A percentile compares a stretch with the other conserved stretches of the same genome.
Evolutionary conservation across 2,888 invertebrate genomes (phyloP).

Genomic region (Drosophila paramelanica): DNA sequence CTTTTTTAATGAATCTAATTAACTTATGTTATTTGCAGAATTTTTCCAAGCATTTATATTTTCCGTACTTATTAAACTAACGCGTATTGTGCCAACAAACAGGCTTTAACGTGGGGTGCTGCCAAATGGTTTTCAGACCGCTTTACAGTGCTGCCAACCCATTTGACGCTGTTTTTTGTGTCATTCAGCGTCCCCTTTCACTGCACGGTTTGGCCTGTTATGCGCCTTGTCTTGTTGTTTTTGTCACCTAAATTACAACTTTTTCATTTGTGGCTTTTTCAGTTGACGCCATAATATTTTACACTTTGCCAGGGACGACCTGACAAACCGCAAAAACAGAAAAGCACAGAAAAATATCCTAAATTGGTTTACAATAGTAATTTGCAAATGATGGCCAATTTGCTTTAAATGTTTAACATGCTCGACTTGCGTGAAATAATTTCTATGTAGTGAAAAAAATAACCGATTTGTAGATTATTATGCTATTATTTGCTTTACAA

Average conservation of each 20-base stretch:
- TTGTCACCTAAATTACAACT: constrained; percentile 77
- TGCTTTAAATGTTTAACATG: constrained; percentile 8
- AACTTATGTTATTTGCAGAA: background rate
- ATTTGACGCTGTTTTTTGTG: constrained; percentile 70
- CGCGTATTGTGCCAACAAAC: constrained; percentile 7
- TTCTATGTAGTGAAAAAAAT: background rate
- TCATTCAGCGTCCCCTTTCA: constrained; percentile 31
- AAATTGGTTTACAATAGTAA: constrained; percentile 43
- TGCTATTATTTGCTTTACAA: background rate
- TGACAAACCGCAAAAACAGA: constrained; percentile 23
- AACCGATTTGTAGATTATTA: background rate
- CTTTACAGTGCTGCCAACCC: constrained; percentile 46
- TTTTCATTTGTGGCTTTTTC: constrained; percentile 68
- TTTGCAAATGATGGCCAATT: constrained; percentile 33
- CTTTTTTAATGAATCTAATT: background rate
- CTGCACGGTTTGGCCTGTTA: constrained; percentile 22
- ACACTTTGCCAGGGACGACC: constrained; percentile 40
- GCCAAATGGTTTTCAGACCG: constrained; percentile 58
- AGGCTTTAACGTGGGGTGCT: constrained; percentile 38
- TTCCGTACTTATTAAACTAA: constrained; percentile 3
- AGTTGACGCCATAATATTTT: constrained; percentile 67
- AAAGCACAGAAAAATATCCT: constrained; percentile 2
- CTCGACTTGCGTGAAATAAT: background rate
- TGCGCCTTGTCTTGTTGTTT: constrained; percentile 61
- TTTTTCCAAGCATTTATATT: background rate